Conservation (phyloP, 2,888 invertebrate genomes). For the Mechanitis messenoides region DNA sequence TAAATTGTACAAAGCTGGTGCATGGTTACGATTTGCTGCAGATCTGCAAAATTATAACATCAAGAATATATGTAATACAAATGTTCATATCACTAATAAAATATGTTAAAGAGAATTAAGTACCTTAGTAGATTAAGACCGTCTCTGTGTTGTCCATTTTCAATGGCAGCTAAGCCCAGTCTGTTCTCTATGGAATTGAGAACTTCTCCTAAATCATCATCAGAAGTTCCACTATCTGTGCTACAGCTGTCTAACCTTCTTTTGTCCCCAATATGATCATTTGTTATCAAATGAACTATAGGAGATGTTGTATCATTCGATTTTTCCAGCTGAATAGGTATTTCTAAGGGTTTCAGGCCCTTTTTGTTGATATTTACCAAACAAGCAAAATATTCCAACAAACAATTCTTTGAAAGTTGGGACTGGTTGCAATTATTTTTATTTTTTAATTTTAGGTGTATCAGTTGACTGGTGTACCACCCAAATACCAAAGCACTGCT, state of each 20-base stretch:
- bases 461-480: constrained; percentile 78
- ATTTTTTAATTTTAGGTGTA: constrained; percentile 59
- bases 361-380: constrained; percentile 14
- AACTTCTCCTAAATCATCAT: constrained; percentile 68
- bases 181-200: constrained; percentile 78
- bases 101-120: not conserved
- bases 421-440: constrained; percentile 39
- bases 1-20: constrained; percentile 80
- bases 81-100: not conserved
- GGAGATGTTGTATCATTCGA: constrained; percentile 47
- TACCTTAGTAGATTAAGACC: constrained; percentile 75
- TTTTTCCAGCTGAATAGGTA: constrained; percentile 44
- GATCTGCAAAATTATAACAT: constrained; percentile 41
- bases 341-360: constrained; percentile 33
- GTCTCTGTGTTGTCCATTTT: constrained; percentile 72
- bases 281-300: constrained; percentile 57
- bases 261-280: constrained; percentile 47
- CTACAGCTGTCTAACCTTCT: constrained; percentile 32
- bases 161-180: constrained; percentile 77
- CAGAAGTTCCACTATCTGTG: constrained; percentile 42
- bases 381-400: constrained; percentile 30
- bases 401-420: constrained; percentile 35
- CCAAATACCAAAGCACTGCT: constrained; percentile 78
- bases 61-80: constrained; percentile 23
- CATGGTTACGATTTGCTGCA: constrained; percentile 77